Evolutionary conservation across 1,140 invertebrate species (phyloP), one percentile per base, ranked within the genome.

Genomic region (Latrodectus geometricus): DNA sequence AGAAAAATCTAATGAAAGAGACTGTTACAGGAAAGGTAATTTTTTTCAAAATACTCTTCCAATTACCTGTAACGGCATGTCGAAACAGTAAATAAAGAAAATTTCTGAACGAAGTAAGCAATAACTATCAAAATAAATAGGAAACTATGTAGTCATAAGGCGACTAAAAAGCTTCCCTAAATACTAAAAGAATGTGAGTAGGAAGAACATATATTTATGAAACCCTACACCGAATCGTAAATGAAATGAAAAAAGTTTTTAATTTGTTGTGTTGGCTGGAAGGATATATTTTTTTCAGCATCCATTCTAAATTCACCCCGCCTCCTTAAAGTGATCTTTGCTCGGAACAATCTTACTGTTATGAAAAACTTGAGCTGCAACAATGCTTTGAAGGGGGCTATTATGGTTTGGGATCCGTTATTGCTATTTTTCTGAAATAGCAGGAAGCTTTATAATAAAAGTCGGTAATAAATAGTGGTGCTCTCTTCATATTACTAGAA

Each of bases 361-460:
- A 83, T 83, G 81, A 83, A 82, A 83, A 83, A n/a, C 52, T 14
- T n/a, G 35, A 52, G 15, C 65, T 73, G 52, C 35, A 52, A 66
- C 81, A 83, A 65, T 23, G 50, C 66, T 72, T 70, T 81, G 61
- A 81, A 35, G 72, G 50, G 35, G 72, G 79, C 69, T n/a, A 48
- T 81, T 81, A 68, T 35, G 35, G 23, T 66, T 9, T 65, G 54
- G 8, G 49, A n/a, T 65, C 72, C 56, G 20, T 73, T 83, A 83
- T 83, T 83, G 81, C 23, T 61, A 52, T 83, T 83, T 73, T 75
- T 66, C 54, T 21, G 70, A 20, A 21, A 52, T 72, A 81, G 49
- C 14, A 49, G 70, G 74, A 75, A 73, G 72, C 72, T 52, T 21
- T 74, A 65, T 83, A 83, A 83, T 83, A 83, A 83, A 83, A 74